Conservation (phyloP, 2,113 vertebrate genomes). For the Marmota monax region DNA sequence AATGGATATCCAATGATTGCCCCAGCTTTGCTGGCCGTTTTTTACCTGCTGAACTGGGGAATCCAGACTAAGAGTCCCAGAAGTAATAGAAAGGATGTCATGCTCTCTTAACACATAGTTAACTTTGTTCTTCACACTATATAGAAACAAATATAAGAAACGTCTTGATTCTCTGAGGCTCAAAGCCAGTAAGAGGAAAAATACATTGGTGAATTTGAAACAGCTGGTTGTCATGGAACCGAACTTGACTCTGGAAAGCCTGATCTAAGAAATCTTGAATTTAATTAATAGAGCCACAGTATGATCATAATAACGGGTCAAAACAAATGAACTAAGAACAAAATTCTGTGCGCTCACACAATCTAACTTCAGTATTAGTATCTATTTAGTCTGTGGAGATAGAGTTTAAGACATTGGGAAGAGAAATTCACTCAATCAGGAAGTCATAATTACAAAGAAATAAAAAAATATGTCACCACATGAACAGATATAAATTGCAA, state of each 20-base stretch:
- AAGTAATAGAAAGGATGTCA: background rate
- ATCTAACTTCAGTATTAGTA: background rate
- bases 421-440: background rate
- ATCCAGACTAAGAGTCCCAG: background rate
- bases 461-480: background rate
- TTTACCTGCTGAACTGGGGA: background rate
- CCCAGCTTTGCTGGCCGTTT: background rate
- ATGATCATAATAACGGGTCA: background rate
- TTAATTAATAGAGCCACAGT: background rate
- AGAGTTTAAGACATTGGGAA: background rate
- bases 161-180: background rate
- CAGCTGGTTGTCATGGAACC: background rate
- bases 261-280: conserved; percentile 1
- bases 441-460: background rate
- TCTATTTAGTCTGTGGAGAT: background rate
- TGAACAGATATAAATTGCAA: background rate
- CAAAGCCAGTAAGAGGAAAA: background rate
- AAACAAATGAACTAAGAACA: background rate
- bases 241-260: background rate
- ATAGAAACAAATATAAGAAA: background rate
- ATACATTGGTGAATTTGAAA: background rate
- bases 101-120: background rate
- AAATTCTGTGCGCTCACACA: background rate
- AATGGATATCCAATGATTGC: background rate
- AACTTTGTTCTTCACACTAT: background rate